Base-by-base conservation (phyloP, 2,888 invertebrate genomes). In the Aporophyla nigra region DNA sequence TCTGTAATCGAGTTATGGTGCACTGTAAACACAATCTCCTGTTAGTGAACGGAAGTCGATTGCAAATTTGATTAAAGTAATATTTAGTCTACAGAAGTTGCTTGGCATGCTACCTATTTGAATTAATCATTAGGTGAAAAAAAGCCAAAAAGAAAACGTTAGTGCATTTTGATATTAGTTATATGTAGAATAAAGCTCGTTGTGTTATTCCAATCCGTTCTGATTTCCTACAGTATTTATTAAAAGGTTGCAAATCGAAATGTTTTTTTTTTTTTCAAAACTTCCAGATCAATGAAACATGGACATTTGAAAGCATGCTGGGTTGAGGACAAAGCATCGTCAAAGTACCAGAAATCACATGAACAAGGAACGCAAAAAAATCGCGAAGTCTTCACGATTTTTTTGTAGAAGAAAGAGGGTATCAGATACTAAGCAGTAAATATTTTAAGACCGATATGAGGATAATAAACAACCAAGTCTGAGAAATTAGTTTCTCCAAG, bases 341-440 rank as follows among this genome's bases (percentile, higher is more conserved):
- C 33, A 40, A 40, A 40, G 33, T 0, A 2, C n/a, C 2, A 40
- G 5, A n/a, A 56, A 49, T 5, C 9, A 51, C 5, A 27, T 21
- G 16, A 21, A 27, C 1, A 3, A 16, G 5, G 1, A 53, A 53
- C 10, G 16, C n/a, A 51, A n/a, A n/a, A n/a, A n/a, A 53, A 21
- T 5, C 5, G 1, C 5, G 9, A 9, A 2, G 0, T 7, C 14
- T 14, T n/a, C n/a, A n/a, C n/a, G n/a, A n/a, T n/a, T n/a, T n/a
- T n/a, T 1, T 19, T 27, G 21, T 2, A 51, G 1, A 21, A 51
- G 16, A 67, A 33, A n/a, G 21, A 53, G n/a, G 3, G 0, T 33
- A 53, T 5, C 16, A 16, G 5, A 16, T 49, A 49, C 49, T 49
- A 16, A 49, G 49, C 49, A 49, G 16, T 54, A 56, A 56, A 68